Evolutionary conservation across 2,888 invertebrate species (phyloP).

Genomic region (Lasioglossum figueresi): DNA sequence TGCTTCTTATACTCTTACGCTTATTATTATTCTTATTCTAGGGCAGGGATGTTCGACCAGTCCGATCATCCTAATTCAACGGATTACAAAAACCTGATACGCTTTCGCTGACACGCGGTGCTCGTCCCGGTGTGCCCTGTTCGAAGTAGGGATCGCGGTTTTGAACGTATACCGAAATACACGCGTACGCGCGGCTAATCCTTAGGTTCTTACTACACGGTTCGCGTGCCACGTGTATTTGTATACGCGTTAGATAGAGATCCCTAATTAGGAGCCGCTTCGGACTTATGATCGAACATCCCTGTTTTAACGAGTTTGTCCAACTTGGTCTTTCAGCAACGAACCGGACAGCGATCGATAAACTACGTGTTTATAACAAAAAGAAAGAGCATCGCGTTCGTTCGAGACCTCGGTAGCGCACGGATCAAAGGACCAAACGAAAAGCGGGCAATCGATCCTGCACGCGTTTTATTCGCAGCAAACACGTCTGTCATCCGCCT

Average conservation of each 20-base stretch:
- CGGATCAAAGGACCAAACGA: background rate
- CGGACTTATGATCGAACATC: background rate
- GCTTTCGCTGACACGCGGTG: too few species aligned
- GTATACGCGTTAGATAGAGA: too few species aligned
- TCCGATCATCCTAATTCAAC: background rate
- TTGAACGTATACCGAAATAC: too few species aligned
- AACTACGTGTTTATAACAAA: background rate
- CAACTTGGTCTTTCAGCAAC: background rate
- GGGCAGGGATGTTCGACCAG: background rate
- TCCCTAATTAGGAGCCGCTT: background rate
- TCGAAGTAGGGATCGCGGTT: too few species aligned
- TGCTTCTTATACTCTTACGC: background rate
- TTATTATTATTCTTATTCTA: background rate
- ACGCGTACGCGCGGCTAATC: too few species aligned
- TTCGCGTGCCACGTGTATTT: too few species aligned
- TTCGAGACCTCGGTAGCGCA: background rate
- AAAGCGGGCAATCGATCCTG: background rate
- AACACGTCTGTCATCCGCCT: background rate
- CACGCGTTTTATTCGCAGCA: slow-evolving; percentile 16
- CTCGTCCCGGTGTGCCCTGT: background rate
- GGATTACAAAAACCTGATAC: background rate
- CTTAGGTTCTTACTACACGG: too few species aligned
- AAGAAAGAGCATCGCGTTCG: background rate
- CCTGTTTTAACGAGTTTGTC: background rate
- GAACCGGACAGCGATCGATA: background rate